Percentiles rank a stretch among this genome's conserved stretches.
Conservation (phyloP, 1,140 invertebrate species). For the Drosophila navojoa region DNA sequence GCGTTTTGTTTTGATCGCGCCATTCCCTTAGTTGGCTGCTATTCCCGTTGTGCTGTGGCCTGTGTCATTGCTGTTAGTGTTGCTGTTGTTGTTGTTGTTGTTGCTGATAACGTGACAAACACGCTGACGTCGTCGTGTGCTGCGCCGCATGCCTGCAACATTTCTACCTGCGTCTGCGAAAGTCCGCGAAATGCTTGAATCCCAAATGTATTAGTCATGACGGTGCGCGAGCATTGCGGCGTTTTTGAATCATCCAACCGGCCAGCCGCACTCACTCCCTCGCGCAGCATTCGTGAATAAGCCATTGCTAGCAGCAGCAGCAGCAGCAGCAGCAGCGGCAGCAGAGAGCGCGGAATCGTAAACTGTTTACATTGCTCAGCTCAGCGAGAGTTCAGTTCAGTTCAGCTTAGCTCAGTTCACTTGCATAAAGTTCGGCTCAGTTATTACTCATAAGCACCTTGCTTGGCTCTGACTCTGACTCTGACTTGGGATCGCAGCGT, state of each 20-base stretch:
- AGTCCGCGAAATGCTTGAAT: constrained; percentile 43
- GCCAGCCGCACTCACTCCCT: background rate
- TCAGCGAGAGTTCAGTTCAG: background rate
- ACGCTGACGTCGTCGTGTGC: constrained; percentile 8
- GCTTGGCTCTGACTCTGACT: constrained; percentile 4
- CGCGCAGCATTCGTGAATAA: constrained; percentile 32
- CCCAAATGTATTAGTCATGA: constrained; percentile 71
- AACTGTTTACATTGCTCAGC: constrained; percentile 69
- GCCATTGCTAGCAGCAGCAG: background rate
- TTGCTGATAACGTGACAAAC: constrained; percentile 12
- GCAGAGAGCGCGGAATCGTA: constrained; percentile 17
- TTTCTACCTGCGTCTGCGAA: constrained; percentile 33
- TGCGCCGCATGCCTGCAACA: constrained; percentile 18
- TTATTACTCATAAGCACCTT: constrained; percentile 40
- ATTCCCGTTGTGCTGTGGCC: no score
- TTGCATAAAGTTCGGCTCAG: constrained; percentile 6
- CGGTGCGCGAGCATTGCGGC: constrained; percentile 38
- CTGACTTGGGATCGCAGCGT: background rate
- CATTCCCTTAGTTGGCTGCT: constrained; percentile 3
- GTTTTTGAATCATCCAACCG: constrained; percentile 61
- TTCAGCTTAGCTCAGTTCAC: constrained; percentile 18
- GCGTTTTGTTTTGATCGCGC: constrained; percentile 37
- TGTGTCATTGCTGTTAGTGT: background rate
- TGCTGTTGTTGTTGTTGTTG: background rate
- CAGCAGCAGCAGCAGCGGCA: no score